A percentile compares a stretch with the other conserved stretches of the same genome.
These are phyloP conservation scores for Byasa hedistus DNA, from an alignment of 2,888 invertebrate species.

Conservation along the genomic window DNA sequence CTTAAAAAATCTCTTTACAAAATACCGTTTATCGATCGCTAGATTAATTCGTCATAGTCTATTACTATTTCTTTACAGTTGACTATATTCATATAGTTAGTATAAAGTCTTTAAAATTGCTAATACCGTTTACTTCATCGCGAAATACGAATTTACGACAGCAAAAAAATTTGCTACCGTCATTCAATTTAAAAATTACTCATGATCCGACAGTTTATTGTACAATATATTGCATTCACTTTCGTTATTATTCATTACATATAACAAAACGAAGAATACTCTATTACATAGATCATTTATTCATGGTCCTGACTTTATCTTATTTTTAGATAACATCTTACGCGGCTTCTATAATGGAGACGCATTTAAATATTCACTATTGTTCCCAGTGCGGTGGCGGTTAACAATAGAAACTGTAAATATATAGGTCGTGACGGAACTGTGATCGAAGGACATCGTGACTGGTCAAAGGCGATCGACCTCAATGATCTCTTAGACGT, in stretches of 20 bases:
- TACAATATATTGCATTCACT: conserved; percentile 42
- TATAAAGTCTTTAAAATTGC: too few species aligned
- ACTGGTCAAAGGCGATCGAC: conserved; percentile 67
- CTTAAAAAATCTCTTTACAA: neutral
- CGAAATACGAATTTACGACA: neutral
- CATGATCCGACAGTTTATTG: conserved; percentile 45
- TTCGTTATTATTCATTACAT: conserved; percentile 42
- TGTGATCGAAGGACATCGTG: conserved; percentile 66
- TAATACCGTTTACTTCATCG: neutral
- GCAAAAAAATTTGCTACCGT: conserved; percentile 11
- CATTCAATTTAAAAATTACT: conserved; percentile 57
- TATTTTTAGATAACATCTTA: conserved; percentile 35
- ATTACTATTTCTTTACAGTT: neutral
- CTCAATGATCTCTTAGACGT: conserved; percentile 57
- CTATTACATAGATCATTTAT: neutral
- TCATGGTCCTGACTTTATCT: conserved; percentile 39
- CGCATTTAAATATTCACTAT: conserved; percentile 39
- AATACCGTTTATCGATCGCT: neutral
- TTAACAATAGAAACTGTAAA: conserved; percentile 65
- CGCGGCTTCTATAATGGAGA: conserved; percentile 32
- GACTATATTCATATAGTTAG: too few species aligned
- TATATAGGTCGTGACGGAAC: conserved; percentile 72
- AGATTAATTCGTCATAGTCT: neutral
- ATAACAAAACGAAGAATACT: conserved; percentile 33
- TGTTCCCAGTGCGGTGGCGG: conserved; percentile 40